A percentile compares a stretch with the other conserved stretches of the same genome.
Evolutionary conservation across 2,888 invertebrate genomes (phyloP).

Genomic region (Eupithecia pulchellata): DNA sequence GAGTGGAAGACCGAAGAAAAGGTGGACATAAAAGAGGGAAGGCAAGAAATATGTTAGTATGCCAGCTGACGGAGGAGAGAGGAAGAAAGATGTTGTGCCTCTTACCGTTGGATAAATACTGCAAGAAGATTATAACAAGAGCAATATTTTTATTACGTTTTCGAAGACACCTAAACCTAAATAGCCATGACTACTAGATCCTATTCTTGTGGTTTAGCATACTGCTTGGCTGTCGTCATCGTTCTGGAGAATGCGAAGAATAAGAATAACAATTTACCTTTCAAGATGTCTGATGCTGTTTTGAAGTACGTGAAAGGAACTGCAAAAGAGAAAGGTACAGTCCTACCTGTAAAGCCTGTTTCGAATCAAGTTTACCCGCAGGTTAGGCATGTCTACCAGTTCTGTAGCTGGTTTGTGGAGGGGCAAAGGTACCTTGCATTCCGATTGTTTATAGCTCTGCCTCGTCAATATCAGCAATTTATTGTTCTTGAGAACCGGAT

Average conservation of each 20-base stretch:
- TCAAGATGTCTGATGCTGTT: constrained; percentile 49
- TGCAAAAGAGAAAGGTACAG: constrained; percentile 73
- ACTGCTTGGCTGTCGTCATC: neutral
- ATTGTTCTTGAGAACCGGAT: neutral
- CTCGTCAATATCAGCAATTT: constrained; percentile 6
- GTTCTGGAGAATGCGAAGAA: neutral
- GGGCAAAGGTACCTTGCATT: constrained; percentile 33
- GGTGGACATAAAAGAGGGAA: no score
- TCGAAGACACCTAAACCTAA: neutral
- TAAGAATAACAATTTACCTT: neutral
- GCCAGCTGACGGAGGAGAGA: no score
- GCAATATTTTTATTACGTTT: neutral
- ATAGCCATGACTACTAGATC: neutral
- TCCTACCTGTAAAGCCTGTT: constrained; percentile 50
- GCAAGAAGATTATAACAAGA: no score
- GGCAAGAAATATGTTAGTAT: no score
- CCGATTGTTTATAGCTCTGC: neutral
- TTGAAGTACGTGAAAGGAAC: constrained; percentile 69
- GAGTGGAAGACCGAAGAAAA: no score
- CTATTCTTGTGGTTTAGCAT: neutral
- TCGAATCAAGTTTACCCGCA: constrained; percentile 53
- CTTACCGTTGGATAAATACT: no score
- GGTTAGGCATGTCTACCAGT: constrained; percentile 25
- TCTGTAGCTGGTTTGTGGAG: constrained; percentile 38
- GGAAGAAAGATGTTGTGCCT: no score